phyloP scores from a whole-genome alignment of 2,888 invertebrate genomes.

The Plebejus melissa region DNA sequence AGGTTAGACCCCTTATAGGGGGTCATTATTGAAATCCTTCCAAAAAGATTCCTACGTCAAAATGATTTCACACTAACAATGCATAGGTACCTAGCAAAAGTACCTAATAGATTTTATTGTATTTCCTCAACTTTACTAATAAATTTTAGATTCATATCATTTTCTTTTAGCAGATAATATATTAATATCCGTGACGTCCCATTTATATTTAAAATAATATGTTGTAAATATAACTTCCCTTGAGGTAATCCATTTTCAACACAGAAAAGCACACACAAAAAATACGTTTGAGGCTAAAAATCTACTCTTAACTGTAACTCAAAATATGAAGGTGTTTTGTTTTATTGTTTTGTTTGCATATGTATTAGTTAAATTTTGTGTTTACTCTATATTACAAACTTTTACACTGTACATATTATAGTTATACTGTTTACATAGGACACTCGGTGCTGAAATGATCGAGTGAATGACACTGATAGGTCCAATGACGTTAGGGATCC shows the following conservation, averaged over 20 bases:
- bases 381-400: conserved; percentile 8
- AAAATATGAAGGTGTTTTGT: neutral
- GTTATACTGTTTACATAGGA: neutral
- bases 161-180: neutral
- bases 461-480: neutral
- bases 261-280: conserved; percentile 11
- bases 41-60: no score
- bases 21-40: no score
- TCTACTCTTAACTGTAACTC: neutral
- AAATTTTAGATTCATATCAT: no score
- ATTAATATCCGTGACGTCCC: neutral
- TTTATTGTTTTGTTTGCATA: neutral
- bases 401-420: neutral
- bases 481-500: conserved; percentile 21
- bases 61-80: no score
- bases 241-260: neutral
- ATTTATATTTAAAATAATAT: neutral
- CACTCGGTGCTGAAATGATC: neutral
- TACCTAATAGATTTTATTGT: no score
- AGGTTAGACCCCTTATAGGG: neutral
- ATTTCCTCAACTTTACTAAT: no score
- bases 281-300: neutral
- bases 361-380: neutral
- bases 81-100: no score
- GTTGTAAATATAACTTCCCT: neutral